phyloP scores from a whole-genome alignment of 2,888 invertebrate genomes.

The Melieria omissa region DNA sequence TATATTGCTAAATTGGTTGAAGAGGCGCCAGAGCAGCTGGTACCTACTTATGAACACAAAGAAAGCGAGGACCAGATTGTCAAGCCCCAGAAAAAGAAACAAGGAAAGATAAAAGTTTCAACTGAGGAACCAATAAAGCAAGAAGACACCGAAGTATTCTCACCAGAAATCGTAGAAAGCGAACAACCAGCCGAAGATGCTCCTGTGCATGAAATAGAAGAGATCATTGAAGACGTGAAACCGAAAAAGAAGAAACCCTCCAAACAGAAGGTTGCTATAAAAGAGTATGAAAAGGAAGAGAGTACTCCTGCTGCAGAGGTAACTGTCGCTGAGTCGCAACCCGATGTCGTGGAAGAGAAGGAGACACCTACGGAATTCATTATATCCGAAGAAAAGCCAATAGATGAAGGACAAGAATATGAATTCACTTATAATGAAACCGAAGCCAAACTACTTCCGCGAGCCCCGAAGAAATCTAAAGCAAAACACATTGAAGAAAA shows the following conservation, averaged over 20 bases:
- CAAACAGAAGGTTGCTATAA: conserved; percentile 58
- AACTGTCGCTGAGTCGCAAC: conserved; percentile 13
- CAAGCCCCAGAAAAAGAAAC: conserved; percentile 59
- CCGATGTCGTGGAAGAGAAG: conserved; percentile 8
- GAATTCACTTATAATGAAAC: conserved; percentile 35
- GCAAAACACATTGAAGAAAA: conserved; percentile 62
- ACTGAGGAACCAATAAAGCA: conserved; percentile 20
- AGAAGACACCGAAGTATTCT: conserved; percentile 12
- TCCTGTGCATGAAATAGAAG: conserved; percentile 42
- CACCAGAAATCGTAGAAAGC: conserved; percentile 21
- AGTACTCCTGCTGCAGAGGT: conserved; percentile 3
- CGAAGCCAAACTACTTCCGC: conserved; percentile 47
- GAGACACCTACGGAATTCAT: conserved; percentile 28
- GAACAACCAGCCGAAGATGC: conserved; percentile 52
- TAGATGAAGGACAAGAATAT: conserved; percentile 35
- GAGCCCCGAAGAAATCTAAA: conserved; percentile 44
- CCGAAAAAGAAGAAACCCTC: conserved; percentile 61
- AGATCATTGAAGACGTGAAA: conserved; percentile 46
- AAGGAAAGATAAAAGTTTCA: conserved; percentile 50
- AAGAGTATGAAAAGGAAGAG: conserved; percentile 58
- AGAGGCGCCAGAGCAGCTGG: conserved; percentile 57
- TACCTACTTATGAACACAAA: conserved; percentile 60
- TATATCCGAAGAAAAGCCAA: conserved; percentile 50
- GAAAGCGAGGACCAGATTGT: conserved; percentile 52
- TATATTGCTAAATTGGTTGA: conserved; percentile 63